Evolutionary conservation across 2,113 vertebrate genomes (phyloP).

Genomic region (Pseudorhombus dupliciocellatus): DNA sequence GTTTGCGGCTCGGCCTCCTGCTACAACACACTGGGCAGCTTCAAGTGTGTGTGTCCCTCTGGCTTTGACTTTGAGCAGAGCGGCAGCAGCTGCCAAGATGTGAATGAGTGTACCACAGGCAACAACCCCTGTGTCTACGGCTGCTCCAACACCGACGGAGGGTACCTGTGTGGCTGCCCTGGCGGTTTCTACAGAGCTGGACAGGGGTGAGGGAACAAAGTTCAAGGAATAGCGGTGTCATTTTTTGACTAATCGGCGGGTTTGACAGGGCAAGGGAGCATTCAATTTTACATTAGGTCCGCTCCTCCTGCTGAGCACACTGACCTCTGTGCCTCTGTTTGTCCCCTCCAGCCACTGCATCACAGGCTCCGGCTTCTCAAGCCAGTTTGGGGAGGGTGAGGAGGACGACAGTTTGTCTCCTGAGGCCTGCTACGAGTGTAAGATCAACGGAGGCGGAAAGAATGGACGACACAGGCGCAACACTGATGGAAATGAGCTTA

Average conservation of each 20-base stretch:
- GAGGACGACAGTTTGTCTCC: conserved; percentile 87
- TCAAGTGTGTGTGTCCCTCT: conserved; percentile 92
- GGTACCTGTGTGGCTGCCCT: conserved; percentile 92
- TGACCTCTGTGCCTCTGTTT: conserved; percentile 12
- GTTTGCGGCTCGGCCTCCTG: conserved; percentile 91
- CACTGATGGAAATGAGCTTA: conserved; percentile 79
- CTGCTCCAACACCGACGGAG: conserved; percentile 93
- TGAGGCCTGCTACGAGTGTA: conserved; percentile 94
- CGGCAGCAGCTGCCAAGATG: conserved; percentile 88
- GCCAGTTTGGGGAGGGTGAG: conserved; percentile 79
- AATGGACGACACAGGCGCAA: conserved; percentile 67
- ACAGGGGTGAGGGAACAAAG: conserved; percentile 86
- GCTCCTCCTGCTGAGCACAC: not conserved
- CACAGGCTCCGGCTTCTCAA: conserved; percentile 80
- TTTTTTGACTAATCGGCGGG: not conserved
- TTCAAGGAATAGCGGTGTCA: not conserved
- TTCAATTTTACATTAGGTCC: not conserved
- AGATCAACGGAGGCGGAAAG: conserved; percentile 88
- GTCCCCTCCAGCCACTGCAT: conserved; percentile 89
- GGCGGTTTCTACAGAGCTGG: conserved; percentile 91
- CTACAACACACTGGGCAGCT: conserved; percentile 95
- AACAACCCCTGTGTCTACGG: conserved; percentile 89
- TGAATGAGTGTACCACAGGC: conserved; percentile 86
- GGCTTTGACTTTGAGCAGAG: conserved; percentile 90
- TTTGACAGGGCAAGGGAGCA: not conserved